Evolutionary conservation across 2,888 invertebrate species (phyloP).

Genomic region (Entomobrya multifasciata): DNA sequence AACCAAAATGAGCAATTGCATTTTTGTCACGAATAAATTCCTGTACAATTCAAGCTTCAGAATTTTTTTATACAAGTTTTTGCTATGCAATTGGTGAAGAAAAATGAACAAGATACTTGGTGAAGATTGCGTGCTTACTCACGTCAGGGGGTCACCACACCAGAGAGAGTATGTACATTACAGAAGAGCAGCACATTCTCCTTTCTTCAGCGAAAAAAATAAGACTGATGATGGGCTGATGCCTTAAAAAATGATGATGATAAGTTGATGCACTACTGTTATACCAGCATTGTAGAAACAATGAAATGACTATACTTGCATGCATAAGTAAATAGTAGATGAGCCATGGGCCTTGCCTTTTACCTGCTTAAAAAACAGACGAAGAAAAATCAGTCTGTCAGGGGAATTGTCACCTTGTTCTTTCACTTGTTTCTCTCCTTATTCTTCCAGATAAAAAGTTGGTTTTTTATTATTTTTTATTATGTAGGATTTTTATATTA

Average conservation of each 20-base stretch:
- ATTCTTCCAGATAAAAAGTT: neutral
- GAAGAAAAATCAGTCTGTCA: constrained; percentile 78
- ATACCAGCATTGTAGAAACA: constrained; percentile 16
- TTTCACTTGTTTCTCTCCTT: constrained; percentile 41
- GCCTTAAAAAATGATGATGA: constrained; percentile 35
- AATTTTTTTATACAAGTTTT: too few relatives aligned
- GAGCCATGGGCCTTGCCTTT: constrained; percentile 3
- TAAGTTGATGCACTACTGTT: neutral
- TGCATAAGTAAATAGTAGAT: constrained; percentile 61
- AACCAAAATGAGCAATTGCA: neutral
- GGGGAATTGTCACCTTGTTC: constrained; percentile 77
- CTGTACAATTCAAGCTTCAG: constrained; percentile 5
- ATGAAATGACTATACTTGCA: constrained; percentile 36
- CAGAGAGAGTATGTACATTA: neutral
- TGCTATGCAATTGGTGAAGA: too few relatives aligned
- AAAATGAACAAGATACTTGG: constrained; percentile 20
- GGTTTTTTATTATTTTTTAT: neutral
- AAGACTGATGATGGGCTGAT: constrained; percentile 65
- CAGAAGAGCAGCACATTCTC: constrained; percentile 38
- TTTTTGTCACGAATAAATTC: constrained; percentile 28
- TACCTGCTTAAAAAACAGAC: constrained; percentile 46
- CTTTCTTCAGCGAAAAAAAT: constrained; percentile 48
- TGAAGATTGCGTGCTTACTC: constrained; percentile 59
- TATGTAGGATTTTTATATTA: too few relatives aligned
- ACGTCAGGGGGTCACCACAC: constrained; percentile 64